Conservation (phyloP, 2,113 vertebrate species). For the Neomonachus schauinslandi region DNA sequence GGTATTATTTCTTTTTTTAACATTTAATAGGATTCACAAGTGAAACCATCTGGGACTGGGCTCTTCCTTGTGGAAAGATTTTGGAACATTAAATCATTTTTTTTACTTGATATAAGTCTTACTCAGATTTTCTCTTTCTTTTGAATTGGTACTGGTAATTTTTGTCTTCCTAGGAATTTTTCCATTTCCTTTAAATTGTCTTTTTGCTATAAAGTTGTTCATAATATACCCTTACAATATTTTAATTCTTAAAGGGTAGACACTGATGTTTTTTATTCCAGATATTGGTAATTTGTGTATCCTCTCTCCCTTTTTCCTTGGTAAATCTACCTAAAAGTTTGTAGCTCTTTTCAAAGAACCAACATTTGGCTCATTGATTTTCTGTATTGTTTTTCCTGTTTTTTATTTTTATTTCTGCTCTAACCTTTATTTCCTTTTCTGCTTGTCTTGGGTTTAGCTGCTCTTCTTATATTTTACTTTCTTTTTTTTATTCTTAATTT, state of each 20-base stretch:
- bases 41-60: background rate
- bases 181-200: background rate
- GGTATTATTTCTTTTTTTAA: conserved; percentile 11
- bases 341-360: background rate
- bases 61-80: background rate
- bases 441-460: background rate
- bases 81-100: background rate
- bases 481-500: background rate
- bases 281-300: background rate
- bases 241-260: background rate
- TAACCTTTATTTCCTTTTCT: conserved; percentile 14
- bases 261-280: background rate
- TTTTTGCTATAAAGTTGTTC: conserved; percentile 13
- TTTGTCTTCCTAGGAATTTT: background rate
- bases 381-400: background rate
- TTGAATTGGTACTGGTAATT: background rate
- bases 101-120: background rate
- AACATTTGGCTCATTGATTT: background rate
- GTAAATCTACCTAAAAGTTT: background rate
- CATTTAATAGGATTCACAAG: background rate
- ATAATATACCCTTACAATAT: background rate
- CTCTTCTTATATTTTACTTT: background rate
- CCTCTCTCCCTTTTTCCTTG: background rate
- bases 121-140: background rate
- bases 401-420: background rate